A percentile compares a stretch with the other conserved stretches of the same genome.
phyloP scores from a whole-genome alignment of 2,113 vertebrate genomes.

The Triplophysa tibetana region DNA sequence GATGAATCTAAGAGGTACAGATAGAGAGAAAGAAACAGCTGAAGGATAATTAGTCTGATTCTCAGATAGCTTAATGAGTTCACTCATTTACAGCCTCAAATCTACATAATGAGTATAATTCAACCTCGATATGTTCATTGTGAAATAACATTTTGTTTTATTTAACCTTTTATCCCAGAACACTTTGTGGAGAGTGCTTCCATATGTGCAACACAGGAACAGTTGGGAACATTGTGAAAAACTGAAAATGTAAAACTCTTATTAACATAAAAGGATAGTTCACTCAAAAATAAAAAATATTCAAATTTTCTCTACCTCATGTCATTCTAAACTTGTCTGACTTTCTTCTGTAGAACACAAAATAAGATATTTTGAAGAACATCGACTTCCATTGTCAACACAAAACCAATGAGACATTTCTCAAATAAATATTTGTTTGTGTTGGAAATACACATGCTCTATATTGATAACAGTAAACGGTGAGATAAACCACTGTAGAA shows the following conservation, averaged over 20 bases:
- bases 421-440: background rate
- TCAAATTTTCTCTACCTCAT: too few species aligned
- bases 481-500: too few species aligned
- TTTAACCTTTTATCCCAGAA: background rate
- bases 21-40: slow-evolving; percentile 8
- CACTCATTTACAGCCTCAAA: slow-evolving; percentile 16
- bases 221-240: background rate
- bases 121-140: slow-evolving; percentile 5
- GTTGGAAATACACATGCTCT: background rate
- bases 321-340: too few species aligned
- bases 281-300: background rate
- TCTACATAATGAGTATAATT: slow-evolving; percentile 40
- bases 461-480: too few species aligned
- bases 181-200: background rate
- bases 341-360: too few species aligned
- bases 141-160: background rate
- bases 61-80: slow-evolving; percentile 34
- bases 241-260: background rate
- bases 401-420: too few species aligned
- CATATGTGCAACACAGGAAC: background rate
- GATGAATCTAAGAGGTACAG: slow-evolving; percentile 17
- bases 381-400: too few species aligned
- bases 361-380: too few species aligned
- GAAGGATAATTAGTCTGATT: slow-evolving; percentile 38
- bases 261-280: background rate